A percentile compares a stretch with the other conserved stretches of the same genome.
phyloP scores from a whole-genome alignment of 2,888 invertebrate species.

The Uropetala carovei region DNA sequence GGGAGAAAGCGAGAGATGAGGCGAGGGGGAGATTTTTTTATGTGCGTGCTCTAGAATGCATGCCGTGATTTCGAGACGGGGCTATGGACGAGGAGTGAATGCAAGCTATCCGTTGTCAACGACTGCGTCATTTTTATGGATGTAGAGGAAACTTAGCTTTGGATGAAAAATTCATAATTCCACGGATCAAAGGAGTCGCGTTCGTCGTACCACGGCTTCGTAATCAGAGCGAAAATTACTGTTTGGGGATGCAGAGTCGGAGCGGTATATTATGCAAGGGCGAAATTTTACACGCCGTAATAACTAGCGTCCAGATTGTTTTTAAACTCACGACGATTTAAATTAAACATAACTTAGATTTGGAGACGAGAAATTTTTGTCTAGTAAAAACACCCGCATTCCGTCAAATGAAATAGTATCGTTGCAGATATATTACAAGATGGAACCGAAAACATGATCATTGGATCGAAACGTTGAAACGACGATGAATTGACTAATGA shows the following conservation, averaged over 20 bases:
- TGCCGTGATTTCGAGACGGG: constrained; percentile 38
- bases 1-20: neutral
- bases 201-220: neutral
- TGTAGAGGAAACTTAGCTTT: constrained; percentile 24
- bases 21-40: neutral
- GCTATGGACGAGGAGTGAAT: constrained; percentile 14
- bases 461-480: too few relatives aligned
- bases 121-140: constrained; percentile 11
- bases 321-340: too few relatives aligned
- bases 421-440: too few relatives aligned
- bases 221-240: neutral
- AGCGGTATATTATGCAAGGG: neutral
- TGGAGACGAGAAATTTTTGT: too few relatives aligned
- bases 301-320: too few relatives aligned
- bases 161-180: constrained; percentile 38
- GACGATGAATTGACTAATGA: too few relatives aligned
- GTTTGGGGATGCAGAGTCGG: neutral
- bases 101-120: neutral
- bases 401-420: too few relatives aligned
- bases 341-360: too few relatives aligned
- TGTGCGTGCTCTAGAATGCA: constrained; percentile 14
- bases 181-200: neutral
- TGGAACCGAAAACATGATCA: too few relatives aligned
- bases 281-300: too few relatives aligned
- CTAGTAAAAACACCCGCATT: too few relatives aligned